A percentile compares a stretch with the other conserved stretches of the same genome.
These are phyloP conservation scores for Atractosteus spatula DNA, from an alignment of 2,113 vertebrate genomes.

Conservation along the genomic window DNA sequence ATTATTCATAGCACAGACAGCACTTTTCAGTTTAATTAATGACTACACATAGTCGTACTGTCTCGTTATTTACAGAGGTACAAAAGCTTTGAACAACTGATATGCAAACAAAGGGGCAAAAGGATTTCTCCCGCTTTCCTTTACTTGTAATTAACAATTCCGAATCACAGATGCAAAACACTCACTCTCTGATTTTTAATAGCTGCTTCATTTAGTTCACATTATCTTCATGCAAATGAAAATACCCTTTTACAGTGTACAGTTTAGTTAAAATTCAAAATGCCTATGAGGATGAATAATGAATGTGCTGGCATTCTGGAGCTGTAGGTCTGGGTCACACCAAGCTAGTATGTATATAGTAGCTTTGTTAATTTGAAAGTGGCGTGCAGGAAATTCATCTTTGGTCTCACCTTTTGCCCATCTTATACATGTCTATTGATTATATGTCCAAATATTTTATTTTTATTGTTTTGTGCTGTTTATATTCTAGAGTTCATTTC, in stretches of 20 bases:
- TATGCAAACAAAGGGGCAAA: conserved; percentile 1
- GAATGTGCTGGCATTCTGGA: background rate
- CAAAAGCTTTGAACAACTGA: background rate
- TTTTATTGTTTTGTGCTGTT: too few relatives aligned
- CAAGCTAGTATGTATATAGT: background rate
- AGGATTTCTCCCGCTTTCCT: background rate
- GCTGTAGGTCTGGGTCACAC: background rate
- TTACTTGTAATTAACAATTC: background rate
- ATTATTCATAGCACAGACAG: background rate
- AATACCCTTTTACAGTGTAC: background rate
- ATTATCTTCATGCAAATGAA: conserved; percentile 4
- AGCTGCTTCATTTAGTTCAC: conserved; percentile 1
- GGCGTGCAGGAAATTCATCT: too few relatives aligned
- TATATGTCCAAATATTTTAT: too few relatives aligned
- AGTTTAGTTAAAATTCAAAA: background rate
- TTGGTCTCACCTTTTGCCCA: too few relatives aligned
- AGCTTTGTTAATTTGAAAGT: too few relatives aligned
- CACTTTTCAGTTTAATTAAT: background rate
- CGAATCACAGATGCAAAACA: background rate
- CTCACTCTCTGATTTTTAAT: background rate
- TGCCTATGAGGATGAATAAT: background rate
- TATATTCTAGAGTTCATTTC: too few relatives aligned
- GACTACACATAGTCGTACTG: background rate
- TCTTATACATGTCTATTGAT: too few relatives aligned
- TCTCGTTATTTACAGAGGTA: conserved; percentile 1